phyloP scores from a whole-genome alignment of 2,113 vertebrate species.

The Oreamnos americanus region DNA sequence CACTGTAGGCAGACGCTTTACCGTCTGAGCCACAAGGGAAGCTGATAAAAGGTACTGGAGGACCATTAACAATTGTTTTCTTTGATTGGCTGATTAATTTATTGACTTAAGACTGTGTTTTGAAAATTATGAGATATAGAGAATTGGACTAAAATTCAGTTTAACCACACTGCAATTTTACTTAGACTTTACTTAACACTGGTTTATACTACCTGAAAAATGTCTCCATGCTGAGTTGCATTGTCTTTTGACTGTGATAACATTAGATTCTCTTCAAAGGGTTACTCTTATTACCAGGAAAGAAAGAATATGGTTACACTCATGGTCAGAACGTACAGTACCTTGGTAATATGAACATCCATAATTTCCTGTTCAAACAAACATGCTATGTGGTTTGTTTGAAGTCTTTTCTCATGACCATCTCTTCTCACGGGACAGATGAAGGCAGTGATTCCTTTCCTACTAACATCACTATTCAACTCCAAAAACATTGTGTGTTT shows the following conservation, averaged over 20 bases:
- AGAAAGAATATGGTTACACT: neutral
- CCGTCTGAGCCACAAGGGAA: too few species aligned
- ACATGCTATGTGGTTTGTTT: constrained; percentile 40
- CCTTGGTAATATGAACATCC: neutral
- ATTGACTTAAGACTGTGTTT: neutral
- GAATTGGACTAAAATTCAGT: neutral
- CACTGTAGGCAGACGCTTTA: too few species aligned
- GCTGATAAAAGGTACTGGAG: neutral
- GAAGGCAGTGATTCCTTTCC: constrained; percentile 1
- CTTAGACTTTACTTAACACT: neutral
- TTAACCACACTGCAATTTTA: neutral
- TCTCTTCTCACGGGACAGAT: constrained; percentile 30
- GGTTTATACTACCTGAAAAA: neutral
- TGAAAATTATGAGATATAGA: neutral
- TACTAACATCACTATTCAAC: neutral
- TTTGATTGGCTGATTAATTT: neutral
- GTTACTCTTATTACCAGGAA: constrained; percentile 22
- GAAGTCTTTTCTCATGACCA: constrained; percentile 44
- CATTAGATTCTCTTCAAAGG: neutral
- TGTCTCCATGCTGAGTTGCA: neutral
- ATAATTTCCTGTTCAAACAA: constrained; percentile 53
- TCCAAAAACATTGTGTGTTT: neutral
- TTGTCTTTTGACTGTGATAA: neutral
- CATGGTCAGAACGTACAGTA: constrained; percentile 19
- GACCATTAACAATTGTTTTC: neutral